A percentile compares a stretch with the other conserved stretches of the same genome.
Conservation (phyloP, 2,113 vertebrate genomes). For the Nothobranchius kuhntae region DNA sequence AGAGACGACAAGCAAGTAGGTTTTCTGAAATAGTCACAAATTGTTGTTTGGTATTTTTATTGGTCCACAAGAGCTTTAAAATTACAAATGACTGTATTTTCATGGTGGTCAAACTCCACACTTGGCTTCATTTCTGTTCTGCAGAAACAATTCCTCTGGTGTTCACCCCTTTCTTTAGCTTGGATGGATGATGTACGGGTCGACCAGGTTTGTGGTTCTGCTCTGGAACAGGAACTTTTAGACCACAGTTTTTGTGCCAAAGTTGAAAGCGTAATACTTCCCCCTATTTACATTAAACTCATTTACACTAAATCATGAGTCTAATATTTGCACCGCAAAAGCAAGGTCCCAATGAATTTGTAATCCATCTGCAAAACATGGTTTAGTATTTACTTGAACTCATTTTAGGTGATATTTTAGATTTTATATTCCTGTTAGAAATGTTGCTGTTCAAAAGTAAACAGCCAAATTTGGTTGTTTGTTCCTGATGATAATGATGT, state of each 20-base stretch:
- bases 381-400: slow-evolving; percentile 14
- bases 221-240: slow-evolving; percentile 65
- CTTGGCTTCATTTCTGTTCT: slow-evolving; percentile 63
- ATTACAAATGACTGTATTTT: slow-evolving; percentile 69
- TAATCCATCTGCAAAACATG: slow-evolving; percentile 7
- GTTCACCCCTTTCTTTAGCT: slow-evolving; percentile 57
- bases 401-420: slow-evolving; percentile 10
- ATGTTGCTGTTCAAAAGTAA: background rate
- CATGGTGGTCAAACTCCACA: slow-evolving; percentile 58
- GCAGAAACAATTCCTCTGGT: slow-evolving; percentile 58
- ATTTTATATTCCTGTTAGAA: background rate
- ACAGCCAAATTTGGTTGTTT: background rate
- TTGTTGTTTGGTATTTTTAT: slow-evolving; percentile 73
- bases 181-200: slow-evolving; percentile 64
- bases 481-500: background rate
- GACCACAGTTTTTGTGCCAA: slow-evolving; percentile 36
- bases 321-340: slow-evolving; percentile 23
- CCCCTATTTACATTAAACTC: slow-evolving; percentile 47
- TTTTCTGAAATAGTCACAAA: slow-evolving; percentile 42
- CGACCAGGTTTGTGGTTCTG: slow-evolving; percentile 69
- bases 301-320: slow-evolving; percentile 47
- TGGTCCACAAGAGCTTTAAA: slow-evolving; percentile 66
- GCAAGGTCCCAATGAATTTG: slow-evolving; percentile 17
- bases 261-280: slow-evolving; percentile 44
- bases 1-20: slow-evolving; percentile 59